Evolutionary conservation across 2,888 invertebrate genomes (phyloP), one percentile per base, ranked within the genome.

Genomic region (Julus scandinavius): DNA sequence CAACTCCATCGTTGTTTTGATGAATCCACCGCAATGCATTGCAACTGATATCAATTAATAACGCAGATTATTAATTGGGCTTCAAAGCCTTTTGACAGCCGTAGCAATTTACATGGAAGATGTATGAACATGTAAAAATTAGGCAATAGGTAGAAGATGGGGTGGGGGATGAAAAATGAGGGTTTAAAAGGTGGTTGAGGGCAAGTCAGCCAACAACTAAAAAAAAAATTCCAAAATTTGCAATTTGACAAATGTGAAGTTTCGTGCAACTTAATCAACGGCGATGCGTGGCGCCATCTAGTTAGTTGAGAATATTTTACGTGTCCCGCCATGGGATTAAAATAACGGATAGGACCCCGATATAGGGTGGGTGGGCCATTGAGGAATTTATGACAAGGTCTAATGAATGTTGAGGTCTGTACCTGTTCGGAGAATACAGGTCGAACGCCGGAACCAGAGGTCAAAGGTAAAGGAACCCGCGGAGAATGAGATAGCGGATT

Each of bases 41-140:
- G 80, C 80, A 80, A 80, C 80, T 80, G 80, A 80, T 80, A 80
- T 80, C 80, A 80, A 80, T 80, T 80, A 80, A 80, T 80, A 80
- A 80, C 80, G 29, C 80, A 29, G 80, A 80, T 80, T 80, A 80
- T 80, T 80, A 80, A 80, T 80, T 80, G 80, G 80, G 80, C 38
- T 20, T 38, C 80, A 80, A 38, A 38, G 80, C 38, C 80, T 80
- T 20, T 38, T 80, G 80, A 80, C 80, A 80, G 80, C 80, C 80
- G 38, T 38, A 80, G 80, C 38, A 80, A 80, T 80, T 80, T 38
- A 29, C 80, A 80, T 80, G 80, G 13, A 80, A 38, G 80, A 80
- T 80, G 80, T 80, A 80, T 80, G 80, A 80, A 80, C 80, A 80
- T 13, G 80, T 80, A 80, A 80, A 80, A 80, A 80, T 80, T 80